Evolutionary conservation across 2,888 invertebrate genomes (phyloP), one percentile per base, ranked within the genome.

Genomic region (Chaitophorus viminalis): DNA sequence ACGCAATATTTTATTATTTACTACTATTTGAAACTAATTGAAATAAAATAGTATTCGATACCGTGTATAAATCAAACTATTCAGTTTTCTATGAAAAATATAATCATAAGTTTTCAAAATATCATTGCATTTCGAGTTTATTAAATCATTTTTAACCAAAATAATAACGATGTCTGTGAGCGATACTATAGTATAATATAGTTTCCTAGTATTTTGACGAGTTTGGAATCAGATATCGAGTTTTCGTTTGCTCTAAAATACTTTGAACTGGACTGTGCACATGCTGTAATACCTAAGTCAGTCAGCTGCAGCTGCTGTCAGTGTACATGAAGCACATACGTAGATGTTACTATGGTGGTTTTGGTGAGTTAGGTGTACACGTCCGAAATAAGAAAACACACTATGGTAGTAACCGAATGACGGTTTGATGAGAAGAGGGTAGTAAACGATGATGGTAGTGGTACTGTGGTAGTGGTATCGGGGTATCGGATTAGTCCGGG

Each of bases 311-410:
- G 21, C 31, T 31, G 81, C 29, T 82, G 29, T 82, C 81, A 82
- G 68, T 82, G 31, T 31, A 46, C 68, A 70, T 33, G 54, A 46
- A 46, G 68, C 82, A 89, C 25, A 54, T 77, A 89, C 25, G 39
- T 77, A 52, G 78, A 39, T 46, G 18, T 17, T 31, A 33, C 33
- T n/a, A n/a, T n/a, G 31, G 81, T 21, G 33, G 39, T n/a, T 46
- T 46, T 46, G 52, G 18, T 83, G 68, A 68, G 76, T 75, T 29
- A 46, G 84, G 36, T 65, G 81, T 90, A 90, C 90, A 90, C 89
- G 90, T 89, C 89, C 89, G 52, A 77, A 89, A 74, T 89, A 88
- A 88, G 91, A 90, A 90, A 90, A 90, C 90, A 90, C 90, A 90
- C 90, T 90, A 90, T 90, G 91, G 91, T 90, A 86, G 91, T 90